phyloP scores from a whole-genome alignment of 2,888 invertebrate species.

The Drosophila kuntzei region DNA sequence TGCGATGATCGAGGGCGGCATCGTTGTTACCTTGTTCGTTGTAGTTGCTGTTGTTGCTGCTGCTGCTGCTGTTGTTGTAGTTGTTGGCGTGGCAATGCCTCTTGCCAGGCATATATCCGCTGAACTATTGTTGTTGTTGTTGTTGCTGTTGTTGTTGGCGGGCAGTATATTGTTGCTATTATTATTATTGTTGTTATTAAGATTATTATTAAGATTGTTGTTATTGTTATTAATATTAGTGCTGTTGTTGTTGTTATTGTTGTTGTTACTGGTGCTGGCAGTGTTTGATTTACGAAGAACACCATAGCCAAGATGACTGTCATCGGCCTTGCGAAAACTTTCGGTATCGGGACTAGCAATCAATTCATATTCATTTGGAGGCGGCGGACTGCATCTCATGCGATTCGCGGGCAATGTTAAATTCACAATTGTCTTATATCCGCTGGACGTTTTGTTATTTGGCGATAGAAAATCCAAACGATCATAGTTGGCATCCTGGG shows the following conservation, averaged over 20 bases:
- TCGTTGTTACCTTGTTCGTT: slow-evolving; percentile 63
- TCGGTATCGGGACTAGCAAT: slow-evolving; percentile 89
- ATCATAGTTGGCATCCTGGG: slow-evolving; percentile 89
- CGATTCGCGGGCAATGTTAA: slow-evolving; percentile 86
- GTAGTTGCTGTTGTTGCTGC: slow-evolving; percentile 24
- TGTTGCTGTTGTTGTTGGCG: slow-evolving; percentile 44
- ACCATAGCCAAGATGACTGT: slow-evolving; percentile 93
- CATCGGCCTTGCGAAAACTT: slow-evolving; percentile 91
- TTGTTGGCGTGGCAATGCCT: slow-evolving; percentile 39
- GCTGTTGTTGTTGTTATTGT: slow-evolving; percentile 32
- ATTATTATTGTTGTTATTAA: slow-evolving; percentile 27
- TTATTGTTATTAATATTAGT: slow-evolving; percentile 37
- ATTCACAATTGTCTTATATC: slow-evolving; percentile 90
- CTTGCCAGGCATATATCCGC: slow-evolving; percentile 21
- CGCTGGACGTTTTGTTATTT: slow-evolving; percentile 89
- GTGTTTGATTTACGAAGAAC: slow-evolving; percentile 89
- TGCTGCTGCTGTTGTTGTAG: slow-evolving; percentile 28
- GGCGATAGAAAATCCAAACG: slow-evolving; percentile 93
- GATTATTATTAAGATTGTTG: slow-evolving; percentile 20
- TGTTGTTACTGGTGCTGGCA: slow-evolving; percentile 17
- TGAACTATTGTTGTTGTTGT: slow-evolving; percentile 17
- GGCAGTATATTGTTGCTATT: slow-evolving; percentile 44
- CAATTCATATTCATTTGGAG: slow-evolving; percentile 92
- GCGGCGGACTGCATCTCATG: slow-evolving; percentile 76
- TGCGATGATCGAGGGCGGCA: slow-evolving; percentile 88